Evolutionary conservation across 1,140 invertebrate genomes (phyloP), one percentile per base, ranked within the genome.

Genomic region (Homarus americanus): DNA sequence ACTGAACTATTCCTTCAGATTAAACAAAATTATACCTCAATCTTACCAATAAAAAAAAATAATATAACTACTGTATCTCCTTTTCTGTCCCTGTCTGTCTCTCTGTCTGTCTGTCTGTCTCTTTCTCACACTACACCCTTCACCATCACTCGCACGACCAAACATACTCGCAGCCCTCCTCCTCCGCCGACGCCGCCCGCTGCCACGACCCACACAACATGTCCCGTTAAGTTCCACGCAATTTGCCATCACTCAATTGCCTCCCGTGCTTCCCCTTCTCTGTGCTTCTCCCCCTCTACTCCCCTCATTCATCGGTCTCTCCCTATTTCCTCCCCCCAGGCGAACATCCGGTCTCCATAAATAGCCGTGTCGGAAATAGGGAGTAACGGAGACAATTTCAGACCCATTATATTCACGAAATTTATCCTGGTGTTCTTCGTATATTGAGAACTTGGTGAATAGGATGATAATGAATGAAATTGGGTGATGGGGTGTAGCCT

Each of bases 361-460:
- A 79, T 79, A 79, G 40, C 76, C 76, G 40, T 49, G 69, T 49
- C 69, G 82, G 83, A 85, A 85, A 73, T 53, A 44, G 40, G 66
- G 83, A 75, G 72, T 75, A 85, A 85, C 53, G 83, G 83, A 75
- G 72, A 85, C 83, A 85, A 85, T 85, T 85, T 75, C 66, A 85
- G 32, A 44, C 44, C 41, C 40, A 75, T 82, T 82, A 63, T 63
- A 53, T 58, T 58, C 28, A 63, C 49, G 79, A 63, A 82, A 63
- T 44, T 82, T 24, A 82, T 69, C 63, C 12, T 69, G 63, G 63
- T 32, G 63, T 69, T 69, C 63, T 32, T 32, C 63, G 32, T 69
- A 28, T 10, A 32, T 32, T 69, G 1, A 28, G 1, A 9, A 40
- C 41, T 17, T 28, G 41, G 17, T 20, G 53, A 5, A 58, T 58